Evolutionary conservation across 1,140 invertebrate genomes (phyloP), one percentile per base, ranked within the genome.

Genomic region (Batillaria attramentaria): DNA sequence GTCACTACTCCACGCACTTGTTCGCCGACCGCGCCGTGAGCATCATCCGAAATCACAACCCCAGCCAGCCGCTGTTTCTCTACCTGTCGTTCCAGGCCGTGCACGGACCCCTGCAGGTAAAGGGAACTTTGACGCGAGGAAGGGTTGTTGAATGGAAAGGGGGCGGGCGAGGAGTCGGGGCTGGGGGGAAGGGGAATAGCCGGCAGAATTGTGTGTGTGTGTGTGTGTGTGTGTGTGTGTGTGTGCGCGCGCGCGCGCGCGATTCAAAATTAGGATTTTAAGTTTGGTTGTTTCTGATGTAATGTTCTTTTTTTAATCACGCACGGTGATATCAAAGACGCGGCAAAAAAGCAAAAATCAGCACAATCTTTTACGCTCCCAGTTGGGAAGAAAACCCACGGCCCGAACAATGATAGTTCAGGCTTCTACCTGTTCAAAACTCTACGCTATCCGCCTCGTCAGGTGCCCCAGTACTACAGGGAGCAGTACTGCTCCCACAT

Each of bases 381-480:
- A n/a, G n/a, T n/a, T n/a, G 20, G 62, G 10, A 6, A 35, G 33
- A 31, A 10, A 8, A 28, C 6, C 20, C 57, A 10, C 57, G n/a
- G 10, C 10, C 10, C 24, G 24, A 50, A 10, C 46, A 10, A 13
- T 24, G 10, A 50, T 50, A 10, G 46, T 13, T 50, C 46, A 10
- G 10, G 24, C 46, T 24, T 50, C 10, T 24, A 50, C 10, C 46
- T 50, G 46, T 50, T 13, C 10, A 24, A 50, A 50, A 13, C 10
- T 50, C 24, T 50, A n/a, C n/a, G n/a, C n/a, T n/a, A n/a, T n/a
- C n/a, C n/a, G n/a, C n/a, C 8, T 60, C 57, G 57, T 4, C 68
- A 92, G 82, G 91, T 91, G 24, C 87, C 87, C 39, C 41, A 85
- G 18, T 70, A 83, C 20, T 91, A 91, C 79, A 78, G 84, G 70